Evolutionary conservation across 2,113 vertebrate species (phyloP).

Genomic region (Polypterus senegalus): DNA sequence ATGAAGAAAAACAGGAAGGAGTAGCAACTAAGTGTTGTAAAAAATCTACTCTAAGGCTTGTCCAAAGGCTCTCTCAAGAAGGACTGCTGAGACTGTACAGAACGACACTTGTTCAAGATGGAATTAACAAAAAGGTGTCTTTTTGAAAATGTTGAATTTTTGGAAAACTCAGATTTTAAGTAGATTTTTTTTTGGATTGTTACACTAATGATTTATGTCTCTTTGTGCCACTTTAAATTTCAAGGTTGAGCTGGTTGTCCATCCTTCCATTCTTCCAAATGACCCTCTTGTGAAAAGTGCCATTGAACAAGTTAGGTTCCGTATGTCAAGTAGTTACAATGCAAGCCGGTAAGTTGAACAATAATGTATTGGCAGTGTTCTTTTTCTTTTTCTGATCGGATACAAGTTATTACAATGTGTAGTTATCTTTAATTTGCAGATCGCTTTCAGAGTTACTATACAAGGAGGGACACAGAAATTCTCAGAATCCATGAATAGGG

Average conservation of each 20-base stretch:
- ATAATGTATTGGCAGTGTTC: too few relatives aligned
- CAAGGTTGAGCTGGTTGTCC: slow-evolving; percentile 81
- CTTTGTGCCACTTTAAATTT: background rate
- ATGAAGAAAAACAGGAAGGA: slow-evolving; percentile 77
- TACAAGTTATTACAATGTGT: too few relatives aligned
- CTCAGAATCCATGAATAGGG: too few relatives aligned
- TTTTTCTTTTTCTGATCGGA: too few relatives aligned
- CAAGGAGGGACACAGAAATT: too few relatives aligned
- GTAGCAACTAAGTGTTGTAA: slow-evolving; percentile 78
- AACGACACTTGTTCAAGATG: slow-evolving; percentile 84
- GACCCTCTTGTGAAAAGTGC: slow-evolving; percentile 70
- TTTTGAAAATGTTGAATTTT: too few relatives aligned
- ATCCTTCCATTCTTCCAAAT: slow-evolving; percentile 72
- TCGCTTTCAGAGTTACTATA: too few relatives aligned
- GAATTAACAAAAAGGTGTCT: slow-evolving; percentile 76
- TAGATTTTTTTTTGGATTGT: background rate
- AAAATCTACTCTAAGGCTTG: slow-evolving; percentile 79
- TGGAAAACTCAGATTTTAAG: background rate
- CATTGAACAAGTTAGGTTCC: slow-evolving; percentile 87
- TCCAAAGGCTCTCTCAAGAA: slow-evolving; percentile 63
- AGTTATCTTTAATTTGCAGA: too few relatives aligned
- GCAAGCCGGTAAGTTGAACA: slow-evolving; percentile 55
- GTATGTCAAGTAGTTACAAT: slow-evolving; percentile 73
- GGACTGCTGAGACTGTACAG: slow-evolving; percentile 69
- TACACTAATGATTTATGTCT: background rate